phyloP scores from a whole-genome alignment of 2,113 vertebrate genomes.

The Callipepla squamata region DNA sequence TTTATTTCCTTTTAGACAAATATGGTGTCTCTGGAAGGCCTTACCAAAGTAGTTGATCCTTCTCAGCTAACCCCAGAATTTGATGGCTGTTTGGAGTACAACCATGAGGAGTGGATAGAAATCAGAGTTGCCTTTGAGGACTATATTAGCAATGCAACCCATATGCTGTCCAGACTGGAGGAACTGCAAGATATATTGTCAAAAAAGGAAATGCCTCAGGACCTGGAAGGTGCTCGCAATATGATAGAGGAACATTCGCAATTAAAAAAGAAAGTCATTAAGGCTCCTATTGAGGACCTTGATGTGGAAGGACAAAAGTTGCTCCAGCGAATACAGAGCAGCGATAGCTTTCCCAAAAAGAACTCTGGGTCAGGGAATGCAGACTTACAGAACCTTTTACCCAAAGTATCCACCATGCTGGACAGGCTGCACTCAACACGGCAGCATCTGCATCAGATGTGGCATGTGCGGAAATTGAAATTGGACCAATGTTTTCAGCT shows the following conservation, averaged over 20 bases:
- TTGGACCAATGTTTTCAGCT: slow-evolving; percentile 99
- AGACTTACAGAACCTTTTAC: slow-evolving; percentile 91
- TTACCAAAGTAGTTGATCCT: slow-evolving; percentile 97
- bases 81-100: slow-evolving; percentile 96
- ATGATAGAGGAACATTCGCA: slow-evolving; percentile 95
- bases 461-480: slow-evolving; percentile 96
- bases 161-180: slow-evolving; percentile 90
- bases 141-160: slow-evolving; percentile 91
- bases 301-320: slow-evolving; percentile 93
- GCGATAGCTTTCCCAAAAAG: slow-evolving; percentile 89
- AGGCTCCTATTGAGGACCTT: slow-evolving; percentile 94
- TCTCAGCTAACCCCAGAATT: slow-evolving; percentile 97
- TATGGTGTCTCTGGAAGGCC: slow-evolving; percentile 98
- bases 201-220: slow-evolving; percentile 93
- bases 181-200: slow-evolving; percentile 96
- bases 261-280: slow-evolving; percentile 94
- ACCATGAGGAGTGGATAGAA: slow-evolving; percentile 99
- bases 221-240: slow-evolving; percentile 91
- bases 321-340: slow-evolving; percentile 94
- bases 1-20: slow-evolving; percentile 83
- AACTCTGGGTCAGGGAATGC: slow-evolving; percentile 90
- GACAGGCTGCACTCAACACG: slow-evolving; percentile 93
- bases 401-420: slow-evolving; percentile 92
- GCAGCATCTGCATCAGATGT: slow-evolving; percentile 98
- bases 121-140: slow-evolving; percentile 93